Percentiles rank a stretch among this genome's conserved stretches.
Evolutionary conservation across 2,888 invertebrate species (phyloP).

Genomic region (Scaptomyza tumidula): DNA sequence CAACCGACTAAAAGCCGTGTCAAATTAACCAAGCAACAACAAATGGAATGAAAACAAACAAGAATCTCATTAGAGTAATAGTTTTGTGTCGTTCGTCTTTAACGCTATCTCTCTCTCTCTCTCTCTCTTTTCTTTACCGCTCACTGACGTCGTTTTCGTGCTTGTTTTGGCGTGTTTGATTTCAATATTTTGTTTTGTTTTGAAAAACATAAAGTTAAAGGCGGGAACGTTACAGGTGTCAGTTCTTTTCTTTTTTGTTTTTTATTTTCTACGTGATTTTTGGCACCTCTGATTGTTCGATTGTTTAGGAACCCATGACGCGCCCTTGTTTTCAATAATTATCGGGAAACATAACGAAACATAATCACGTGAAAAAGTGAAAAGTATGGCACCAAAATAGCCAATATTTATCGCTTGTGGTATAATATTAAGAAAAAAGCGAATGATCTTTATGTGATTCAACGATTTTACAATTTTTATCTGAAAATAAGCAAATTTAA

Average conservation of each 20-base stretch:
- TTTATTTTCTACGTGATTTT: conserved; percentile 30
- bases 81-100: conserved; percentile 32
- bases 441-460: conserved; percentile 54
- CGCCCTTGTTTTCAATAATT: conserved; percentile 59
- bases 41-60: conserved; percentile 58
- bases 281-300: conserved; percentile 27
- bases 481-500: conserved; percentile 8
- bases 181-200: conserved; percentile 44
- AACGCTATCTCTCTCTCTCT: conserved; percentile 8
- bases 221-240: conserved; percentile 63
- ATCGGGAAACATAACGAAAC: conserved; percentile 53
- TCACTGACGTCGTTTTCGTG: conserved; percentile 28
- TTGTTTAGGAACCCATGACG: conserved; percentile 20
- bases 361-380: conserved; percentile 34
- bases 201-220: conserved; percentile 35
- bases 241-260: conserved; percentile 16
- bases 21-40: conserved; percentile 62
- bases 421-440: conserved; percentile 7
- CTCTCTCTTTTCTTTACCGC: not conserved
- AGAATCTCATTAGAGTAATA: conserved; percentile 68
- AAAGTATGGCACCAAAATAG: conserved; percentile 36
- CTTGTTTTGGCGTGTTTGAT: conserved; percentile 45
- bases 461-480: conserved; percentile 43
- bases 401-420: conserved; percentile 28
- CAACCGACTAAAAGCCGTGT: conserved; percentile 61